Evolutionary conservation across 2,888 invertebrate species (phyloP).

Genomic region (Sesia apiformis): DNA sequence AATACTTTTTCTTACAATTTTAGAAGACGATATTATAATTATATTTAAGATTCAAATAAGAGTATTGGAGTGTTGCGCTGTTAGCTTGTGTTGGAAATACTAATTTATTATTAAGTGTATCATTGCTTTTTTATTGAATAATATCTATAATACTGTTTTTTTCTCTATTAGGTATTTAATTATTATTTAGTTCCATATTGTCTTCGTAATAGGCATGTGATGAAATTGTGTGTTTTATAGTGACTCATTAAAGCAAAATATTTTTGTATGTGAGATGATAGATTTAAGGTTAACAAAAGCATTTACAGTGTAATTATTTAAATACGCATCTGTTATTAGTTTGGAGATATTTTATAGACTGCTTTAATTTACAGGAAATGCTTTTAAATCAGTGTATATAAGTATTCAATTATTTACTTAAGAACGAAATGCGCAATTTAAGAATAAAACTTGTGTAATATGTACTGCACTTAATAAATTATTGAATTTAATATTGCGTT

Average conservation of each 20-base stretch:
- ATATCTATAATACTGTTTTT: neutral
- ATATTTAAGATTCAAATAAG: neutral
- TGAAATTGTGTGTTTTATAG: conserved; percentile 46
- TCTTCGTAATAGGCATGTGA: conserved; percentile 16
- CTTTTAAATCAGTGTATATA: conserved; percentile 60
- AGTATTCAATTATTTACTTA: conserved; percentile 45
- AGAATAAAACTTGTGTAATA: conserved; percentile 59
- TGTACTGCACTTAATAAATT: conserved; percentile 65
- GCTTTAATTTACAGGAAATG: conserved; percentile 62
- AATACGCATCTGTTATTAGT: conserved; percentile 1
- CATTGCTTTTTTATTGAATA: neutral
- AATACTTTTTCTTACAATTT: too few relatives aligned
- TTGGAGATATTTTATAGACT: conserved; percentile 43
- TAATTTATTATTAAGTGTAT: neutral
- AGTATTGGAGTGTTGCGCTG: conserved; percentile 7
- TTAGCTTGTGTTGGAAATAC: neutral
- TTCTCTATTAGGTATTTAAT: neutral
- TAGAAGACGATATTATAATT: too few relatives aligned
- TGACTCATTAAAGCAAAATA: conserved; percentile 60
- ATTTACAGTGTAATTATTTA: conserved; percentile 39
- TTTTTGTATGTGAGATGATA: conserved; percentile 65
- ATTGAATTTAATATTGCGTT: conserved; percentile 43
- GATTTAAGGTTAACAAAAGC: conserved; percentile 48
- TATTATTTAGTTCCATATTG: conserved; percentile 8
- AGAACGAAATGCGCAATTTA: conserved; percentile 57